Evolutionary conservation across 2,113 vertebrate species (phyloP), one percentile per base, ranked within the genome.

Genomic region (Anser cygnoides): DNA sequence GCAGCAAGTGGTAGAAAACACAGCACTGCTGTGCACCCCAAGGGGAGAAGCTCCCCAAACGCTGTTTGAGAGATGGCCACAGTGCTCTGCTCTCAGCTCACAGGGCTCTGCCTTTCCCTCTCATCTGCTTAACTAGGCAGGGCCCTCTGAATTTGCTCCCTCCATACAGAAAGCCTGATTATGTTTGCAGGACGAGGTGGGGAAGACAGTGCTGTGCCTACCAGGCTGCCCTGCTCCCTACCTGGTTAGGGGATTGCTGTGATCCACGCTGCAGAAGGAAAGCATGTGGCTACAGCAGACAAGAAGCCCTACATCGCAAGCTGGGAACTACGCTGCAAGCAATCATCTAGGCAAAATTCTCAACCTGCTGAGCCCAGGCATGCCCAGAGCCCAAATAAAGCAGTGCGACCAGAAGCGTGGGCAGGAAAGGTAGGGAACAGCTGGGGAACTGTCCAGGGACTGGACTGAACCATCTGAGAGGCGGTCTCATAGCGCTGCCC

Each of bases 321-420:
- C 66, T 87, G 77, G 52, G 84, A 91, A 58, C 66, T 92, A 71
- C 10, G 44, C 86, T 82, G 66, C 58, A 72, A 93, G 70, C 83
- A 66, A 78, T 82, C 68, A 66, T 78, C 73, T 78, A 78, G 35
- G 58, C 59, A 86, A 26, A 92, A 76, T 66, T 82, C 86, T 85
- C 81, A 82, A 80, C 55, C 66, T 84, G 68, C 63, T 90, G 52
- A 83, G 57, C n/a, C 59, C 71, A 93, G 80, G 70, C 16, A 1
- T 54, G 77, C 13, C 71, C 70, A 85, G 84, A 94, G 67, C 83
- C 70, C 89, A 75, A 71, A 95, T 15, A 50, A 95, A 92, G 95
- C 85, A 74, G n/a, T 35, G 52, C 2, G 0, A n/a, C 46, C 77
- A 90, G 70, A 88, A 89, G 54, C 79, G 67, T 4, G 52, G 78